phyloP scores from a whole-genome alignment of 2,113 vertebrate species.

The Gasterosteus aculeatus region DNA sequence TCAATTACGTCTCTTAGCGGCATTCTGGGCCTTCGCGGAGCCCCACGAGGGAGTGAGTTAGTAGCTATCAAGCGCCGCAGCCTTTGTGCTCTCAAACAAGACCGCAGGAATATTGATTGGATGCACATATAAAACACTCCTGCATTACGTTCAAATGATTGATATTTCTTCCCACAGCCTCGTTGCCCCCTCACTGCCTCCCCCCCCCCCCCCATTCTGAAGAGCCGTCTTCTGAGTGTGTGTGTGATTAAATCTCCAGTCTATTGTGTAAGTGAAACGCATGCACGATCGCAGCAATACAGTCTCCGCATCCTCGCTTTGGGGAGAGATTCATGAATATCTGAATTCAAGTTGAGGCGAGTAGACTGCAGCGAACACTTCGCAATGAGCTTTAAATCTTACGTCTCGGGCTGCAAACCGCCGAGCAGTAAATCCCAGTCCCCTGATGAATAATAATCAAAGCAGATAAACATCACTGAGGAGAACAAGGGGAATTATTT shows the following conservation, averaged over 20 bases:
- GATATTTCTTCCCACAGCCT: neutral
- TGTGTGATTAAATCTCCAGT: slow-evolving; percentile 36
- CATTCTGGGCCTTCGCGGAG: slow-evolving; percentile 17
- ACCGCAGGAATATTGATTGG: slow-evolving; percentile 12
- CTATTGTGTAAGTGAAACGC: slow-evolving; percentile 15
- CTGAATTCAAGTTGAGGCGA: slow-evolving; percentile 12
- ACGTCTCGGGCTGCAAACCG: slow-evolving; percentile 19
- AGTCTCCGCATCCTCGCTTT: neutral
- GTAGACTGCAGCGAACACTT: slow-evolving; percentile 16
- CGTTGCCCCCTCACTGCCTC: neutral
- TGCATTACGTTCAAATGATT: slow-evolving; percentile 24
- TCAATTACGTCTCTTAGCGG: slow-evolving; percentile 46
- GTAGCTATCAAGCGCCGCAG: neutral
- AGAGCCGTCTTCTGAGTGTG: slow-evolving; percentile 23
- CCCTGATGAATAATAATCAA: slow-evolving; percentile 29
- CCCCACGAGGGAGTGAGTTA: neutral
- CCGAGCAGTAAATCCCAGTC: slow-evolving; percentile 22
- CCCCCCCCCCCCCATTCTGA: slow-evolving; percentile 6
- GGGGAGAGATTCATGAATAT: slow-evolving; percentile 28
- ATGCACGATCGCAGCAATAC: slow-evolving; percentile 18
- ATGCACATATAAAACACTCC: slow-evolving; percentile 7
- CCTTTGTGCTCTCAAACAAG: neutral
- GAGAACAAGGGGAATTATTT: slow-evolving; percentile 28
- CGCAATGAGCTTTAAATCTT: slow-evolving; percentile 21
- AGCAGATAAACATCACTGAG: slow-evolving; percentile 42